Evolutionary conservation across 2,888 invertebrate species (phyloP).

Genomic region (Idaea straminata): DNA sequence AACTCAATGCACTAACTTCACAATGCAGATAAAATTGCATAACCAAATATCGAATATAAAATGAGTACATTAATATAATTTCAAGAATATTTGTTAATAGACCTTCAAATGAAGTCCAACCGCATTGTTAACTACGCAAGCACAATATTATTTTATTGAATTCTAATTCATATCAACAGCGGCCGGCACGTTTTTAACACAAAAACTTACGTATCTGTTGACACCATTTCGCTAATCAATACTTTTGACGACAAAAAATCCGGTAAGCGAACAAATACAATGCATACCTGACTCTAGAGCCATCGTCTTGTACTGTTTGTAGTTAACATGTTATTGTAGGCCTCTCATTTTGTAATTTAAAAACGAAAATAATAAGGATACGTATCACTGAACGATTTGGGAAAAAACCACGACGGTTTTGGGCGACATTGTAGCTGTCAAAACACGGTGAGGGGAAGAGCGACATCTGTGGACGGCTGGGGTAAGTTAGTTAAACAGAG

Average conservation of each 20-base stretch:
- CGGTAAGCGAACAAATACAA: constrained; percentile 12
- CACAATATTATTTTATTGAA: background rate
- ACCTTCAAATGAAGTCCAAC: background rate
- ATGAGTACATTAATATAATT: background rate
- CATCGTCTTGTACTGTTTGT: constrained; percentile 14
- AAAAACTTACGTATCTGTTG: constrained; percentile 18
- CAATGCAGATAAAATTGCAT: constrained; percentile 41
- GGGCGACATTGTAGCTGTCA: constrained; percentile 35
- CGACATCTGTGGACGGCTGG: constrained; percentile 33
- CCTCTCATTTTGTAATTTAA: constrained; percentile 18
- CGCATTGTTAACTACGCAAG: background rate
- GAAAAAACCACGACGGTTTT: constrained; percentile 9
- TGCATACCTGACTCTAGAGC: constrained; percentile 21
- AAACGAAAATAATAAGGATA: constrained; percentile 3
- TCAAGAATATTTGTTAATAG: background rate
- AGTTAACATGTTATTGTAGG: constrained; percentile 16
- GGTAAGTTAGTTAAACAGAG: constrained; percentile 8
- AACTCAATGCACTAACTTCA: constrained; percentile 69
- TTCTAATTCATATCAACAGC: constrained; percentile 2
- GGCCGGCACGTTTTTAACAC: constrained; percentile 10
- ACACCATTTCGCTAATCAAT: constrained; percentile 51
- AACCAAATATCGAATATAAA: constrained; percentile 9
- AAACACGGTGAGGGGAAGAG: constrained; percentile 25
- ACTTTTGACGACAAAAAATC: constrained; percentile 34
- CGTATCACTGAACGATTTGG: background rate